Evolutionary conservation across 2,888 invertebrate genomes (phyloP).

Genomic region (Lysandra coridon): DNA sequence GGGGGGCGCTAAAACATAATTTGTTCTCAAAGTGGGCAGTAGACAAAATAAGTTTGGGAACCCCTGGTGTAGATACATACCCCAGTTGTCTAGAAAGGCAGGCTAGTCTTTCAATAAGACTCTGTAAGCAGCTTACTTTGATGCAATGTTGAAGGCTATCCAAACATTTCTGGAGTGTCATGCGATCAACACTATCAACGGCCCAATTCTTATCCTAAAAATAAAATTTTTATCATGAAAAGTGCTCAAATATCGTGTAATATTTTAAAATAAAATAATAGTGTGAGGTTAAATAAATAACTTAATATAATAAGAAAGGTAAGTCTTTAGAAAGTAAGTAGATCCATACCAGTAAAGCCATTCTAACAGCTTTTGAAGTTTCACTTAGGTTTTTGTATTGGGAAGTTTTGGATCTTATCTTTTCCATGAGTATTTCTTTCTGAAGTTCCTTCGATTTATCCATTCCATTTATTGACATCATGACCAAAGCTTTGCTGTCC

Average conservation of each 20-base stretch:
- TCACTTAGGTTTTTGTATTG: slow-evolving; percentile 91
- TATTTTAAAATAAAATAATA: not conserved
- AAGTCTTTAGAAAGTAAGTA: not conserved
- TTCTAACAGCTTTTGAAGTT: slow-evolving; percentile 92
- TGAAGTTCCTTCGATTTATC: slow-evolving; percentile 81
- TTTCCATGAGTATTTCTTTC: slow-evolving; percentile 94
- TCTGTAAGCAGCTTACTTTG: slow-evolving; percentile 94
- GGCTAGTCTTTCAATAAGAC: slow-evolving; percentile 94
- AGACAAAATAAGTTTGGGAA: no score
- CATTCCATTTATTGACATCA: slow-evolving; percentile 60
- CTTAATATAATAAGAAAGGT: not conserved
- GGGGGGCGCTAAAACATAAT: no score
- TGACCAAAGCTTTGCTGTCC: slow-evolving; percentile 59
- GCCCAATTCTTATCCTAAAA: slow-evolving; percentile 93
- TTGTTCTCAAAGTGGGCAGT: no score
- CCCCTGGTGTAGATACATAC: slow-evolving; percentile 58
- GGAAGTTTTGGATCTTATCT: slow-evolving; percentile 89
- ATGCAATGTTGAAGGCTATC: slow-evolving; percentile 96
- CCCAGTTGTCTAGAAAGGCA: slow-evolving; percentile 94
- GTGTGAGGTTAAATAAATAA: not conserved
- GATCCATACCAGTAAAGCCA: slow-evolving; percentile 88
- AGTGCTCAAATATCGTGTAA: not conserved
- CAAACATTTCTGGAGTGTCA: slow-evolving; percentile 92
- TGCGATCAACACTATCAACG: slow-evolving; percentile 91
- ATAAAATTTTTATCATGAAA: slow-evolving; percentile 32